These are phyloP conservation scores for Sylvia atricapilla DNA, from an alignment of 2,113 vertebrate genomes.

Conservation along the genomic window DNA sequence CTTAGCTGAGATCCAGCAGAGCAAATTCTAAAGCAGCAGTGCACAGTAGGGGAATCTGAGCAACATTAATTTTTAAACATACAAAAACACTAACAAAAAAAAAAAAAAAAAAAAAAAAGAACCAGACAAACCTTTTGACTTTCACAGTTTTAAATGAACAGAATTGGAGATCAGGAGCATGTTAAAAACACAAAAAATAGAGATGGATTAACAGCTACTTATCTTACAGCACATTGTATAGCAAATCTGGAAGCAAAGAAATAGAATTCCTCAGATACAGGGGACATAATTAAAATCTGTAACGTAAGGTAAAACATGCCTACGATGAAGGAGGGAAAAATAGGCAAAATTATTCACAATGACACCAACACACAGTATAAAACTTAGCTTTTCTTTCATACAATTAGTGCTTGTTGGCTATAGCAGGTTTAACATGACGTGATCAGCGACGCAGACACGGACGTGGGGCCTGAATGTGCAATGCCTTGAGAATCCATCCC, in stretches of 20 bases:
- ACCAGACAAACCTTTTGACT: background rate
- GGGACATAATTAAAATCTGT: background rate
- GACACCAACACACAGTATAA: background rate
- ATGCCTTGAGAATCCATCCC: slow-evolving; percentile 17
- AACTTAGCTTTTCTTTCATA: slow-evolving; percentile 9
- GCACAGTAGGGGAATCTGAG: background rate
- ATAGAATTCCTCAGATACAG: background rate
- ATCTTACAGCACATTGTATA: background rate
- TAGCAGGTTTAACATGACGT: background rate
- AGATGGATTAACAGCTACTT: background rate
- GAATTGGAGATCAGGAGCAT: background rate
- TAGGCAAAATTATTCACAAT: background rate
- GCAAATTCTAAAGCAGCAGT: background rate
- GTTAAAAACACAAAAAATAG: background rate
- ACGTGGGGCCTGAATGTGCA: background rate
- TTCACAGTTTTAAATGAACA: background rate
- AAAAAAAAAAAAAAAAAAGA: background rate
- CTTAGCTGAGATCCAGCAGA: slow-evolving; percentile 8
- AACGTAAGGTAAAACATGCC: background rate
- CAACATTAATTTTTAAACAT: background rate
- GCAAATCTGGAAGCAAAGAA: background rate
- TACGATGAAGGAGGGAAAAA: background rate
- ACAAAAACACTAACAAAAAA: background rate
- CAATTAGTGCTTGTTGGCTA: slow-evolving; percentile 2
- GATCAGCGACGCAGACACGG: slow-evolving; percentile 20